phyloP scores from a whole-genome alignment of 2,797 vertebrate genomes.

The Morelia viridis region DNA sequence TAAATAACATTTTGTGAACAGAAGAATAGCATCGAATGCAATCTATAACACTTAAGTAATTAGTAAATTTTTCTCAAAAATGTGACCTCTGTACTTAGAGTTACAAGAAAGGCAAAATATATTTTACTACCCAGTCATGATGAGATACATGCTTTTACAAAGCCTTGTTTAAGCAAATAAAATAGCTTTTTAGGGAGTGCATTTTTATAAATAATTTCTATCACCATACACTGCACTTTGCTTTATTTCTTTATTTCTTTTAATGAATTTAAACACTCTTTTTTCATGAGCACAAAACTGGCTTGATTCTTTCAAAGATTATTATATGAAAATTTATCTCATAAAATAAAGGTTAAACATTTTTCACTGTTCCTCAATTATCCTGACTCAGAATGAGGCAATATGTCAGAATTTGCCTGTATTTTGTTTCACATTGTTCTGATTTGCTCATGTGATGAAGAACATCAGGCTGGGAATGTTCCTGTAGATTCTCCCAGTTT shows the following conservation, averaged over 20 bases:
- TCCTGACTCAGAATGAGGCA: background rate
- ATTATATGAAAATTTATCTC: conserved; percentile 3
- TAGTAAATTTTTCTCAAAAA: conserved; percentile 3
- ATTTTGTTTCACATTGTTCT: background rate
- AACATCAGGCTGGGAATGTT: background rate
- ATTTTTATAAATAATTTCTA: conserved; percentile 27
- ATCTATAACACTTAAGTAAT: background rate
- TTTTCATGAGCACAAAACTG: background rate
- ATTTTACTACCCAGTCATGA: background rate
- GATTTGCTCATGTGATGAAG: background rate
- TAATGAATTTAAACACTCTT: background rate
- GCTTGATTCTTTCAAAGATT: background rate
- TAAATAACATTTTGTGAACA: background rate
- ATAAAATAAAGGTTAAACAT: background rate
- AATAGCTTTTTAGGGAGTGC: conserved; percentile 22
- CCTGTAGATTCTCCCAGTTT: background rate
- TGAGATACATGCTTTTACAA: background rate
- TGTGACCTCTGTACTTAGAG: background rate
- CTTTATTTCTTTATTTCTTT: conserved; percentile 4
- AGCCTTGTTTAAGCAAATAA: background rate
- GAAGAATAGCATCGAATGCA: background rate
- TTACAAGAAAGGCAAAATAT: background rate
- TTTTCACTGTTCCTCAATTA: conserved; percentile 1
- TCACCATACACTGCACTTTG: background rate
- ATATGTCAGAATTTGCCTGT: background rate